Evolutionary conservation across 2,113 vertebrate genomes (phyloP).

Genomic region (Peromyscus californicus): DNA sequence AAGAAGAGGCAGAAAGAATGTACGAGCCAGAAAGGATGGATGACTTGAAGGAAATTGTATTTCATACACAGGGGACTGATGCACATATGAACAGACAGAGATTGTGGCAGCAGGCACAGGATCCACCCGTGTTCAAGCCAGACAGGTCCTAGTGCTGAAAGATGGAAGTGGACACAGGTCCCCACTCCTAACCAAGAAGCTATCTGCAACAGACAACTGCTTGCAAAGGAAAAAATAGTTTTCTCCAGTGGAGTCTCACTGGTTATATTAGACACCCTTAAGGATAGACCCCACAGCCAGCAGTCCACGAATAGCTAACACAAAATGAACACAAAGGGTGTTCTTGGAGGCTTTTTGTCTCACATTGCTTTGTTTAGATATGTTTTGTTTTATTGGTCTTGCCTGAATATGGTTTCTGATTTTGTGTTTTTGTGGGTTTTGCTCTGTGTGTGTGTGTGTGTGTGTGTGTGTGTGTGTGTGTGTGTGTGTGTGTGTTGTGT

Average conservation of each 20-base stretch:
- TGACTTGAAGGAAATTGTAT: background rate
- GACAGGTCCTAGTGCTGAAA: background rate
- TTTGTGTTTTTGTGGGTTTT: background rate
- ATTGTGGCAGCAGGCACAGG: too few species aligned
- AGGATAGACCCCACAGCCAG: background rate
- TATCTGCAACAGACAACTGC: background rate
- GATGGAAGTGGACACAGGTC: too few species aligned
- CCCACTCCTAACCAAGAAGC: background rate
- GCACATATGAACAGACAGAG: background rate
- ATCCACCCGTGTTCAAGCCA: background rate
- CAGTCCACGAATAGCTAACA: background rate
- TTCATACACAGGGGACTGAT: background rate
- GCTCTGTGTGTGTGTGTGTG: too few species aligned
- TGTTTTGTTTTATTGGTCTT: background rate
- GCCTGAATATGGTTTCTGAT: background rate
- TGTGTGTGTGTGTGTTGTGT: background rate
- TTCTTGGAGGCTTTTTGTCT: background rate
- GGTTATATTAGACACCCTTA: background rate
- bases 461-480: background rate
- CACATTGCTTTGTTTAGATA: background rate
- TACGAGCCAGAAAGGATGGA: background rate
- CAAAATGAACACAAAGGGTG: background rate
- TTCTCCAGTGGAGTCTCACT: background rate
- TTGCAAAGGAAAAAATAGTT: background rate
- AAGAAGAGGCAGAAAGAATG: background rate